phyloP scores from a whole-genome alignment of 2,797 vertebrate species.

The Cichlasoma orientale region DNA sequence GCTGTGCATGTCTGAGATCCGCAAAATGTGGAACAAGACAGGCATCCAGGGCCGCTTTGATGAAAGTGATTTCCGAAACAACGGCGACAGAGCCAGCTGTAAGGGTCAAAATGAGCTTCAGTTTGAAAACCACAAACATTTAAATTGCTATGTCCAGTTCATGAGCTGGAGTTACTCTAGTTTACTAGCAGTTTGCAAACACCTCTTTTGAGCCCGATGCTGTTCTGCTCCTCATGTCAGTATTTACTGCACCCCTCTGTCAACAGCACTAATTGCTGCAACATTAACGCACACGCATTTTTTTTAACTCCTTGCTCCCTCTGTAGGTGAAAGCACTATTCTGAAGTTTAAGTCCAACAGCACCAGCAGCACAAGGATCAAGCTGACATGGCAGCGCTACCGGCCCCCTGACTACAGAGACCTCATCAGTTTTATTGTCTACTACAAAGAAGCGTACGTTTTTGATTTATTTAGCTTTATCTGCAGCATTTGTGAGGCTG shows the following conservation, averaged over 20 bases:
- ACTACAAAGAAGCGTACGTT: constrained; percentile 98
- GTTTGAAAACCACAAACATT: constrained; percentile 26
- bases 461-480: background rate
- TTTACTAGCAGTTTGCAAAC: constrained; percentile 32
- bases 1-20: constrained; percentile 94
- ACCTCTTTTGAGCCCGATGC: constrained; percentile 10
- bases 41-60: constrained; percentile 88
- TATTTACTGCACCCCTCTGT: constrained; percentile 17
- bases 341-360: constrained; percentile 91
- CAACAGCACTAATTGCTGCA: constrained; percentile 7
- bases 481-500: background rate
- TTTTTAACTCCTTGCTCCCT: background rate
- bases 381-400: constrained; percentile 92
- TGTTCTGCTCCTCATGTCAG: constrained; percentile 28
- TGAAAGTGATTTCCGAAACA: constrained; percentile 89
- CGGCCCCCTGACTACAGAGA: constrained; percentile 92
- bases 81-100: constrained; percentile 96
- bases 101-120: constrained; percentile 68
- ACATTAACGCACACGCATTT: background rate
- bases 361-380: constrained; percentile 90
- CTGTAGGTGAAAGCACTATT: constrained; percentile 90
- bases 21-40: constrained; percentile 93
- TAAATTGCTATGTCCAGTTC: constrained; percentile 20
- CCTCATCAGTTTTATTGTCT: constrained; percentile 97
- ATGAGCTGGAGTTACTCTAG: constrained; percentile 22